Evolutionary conservation across 2,113 vertebrate genomes (phyloP).

Genomic region (Oreochromis spilurus): DNA sequence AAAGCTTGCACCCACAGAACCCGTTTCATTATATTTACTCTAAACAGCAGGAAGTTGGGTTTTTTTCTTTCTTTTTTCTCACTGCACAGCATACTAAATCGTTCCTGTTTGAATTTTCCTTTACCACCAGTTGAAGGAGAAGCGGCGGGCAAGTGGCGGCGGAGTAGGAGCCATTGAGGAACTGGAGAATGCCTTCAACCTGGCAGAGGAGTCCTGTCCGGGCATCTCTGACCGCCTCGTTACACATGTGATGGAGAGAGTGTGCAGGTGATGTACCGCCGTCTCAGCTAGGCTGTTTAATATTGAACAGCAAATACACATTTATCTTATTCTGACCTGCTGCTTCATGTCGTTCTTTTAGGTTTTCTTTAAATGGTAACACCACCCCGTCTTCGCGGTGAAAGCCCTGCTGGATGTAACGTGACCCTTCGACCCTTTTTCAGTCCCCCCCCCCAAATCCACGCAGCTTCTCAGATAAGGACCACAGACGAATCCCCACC

Average conservation of each 20-base stretch:
- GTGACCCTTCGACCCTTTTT: neutral
- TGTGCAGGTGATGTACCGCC: conserved; percentile 78
- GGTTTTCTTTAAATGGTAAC: conserved; percentile 89
- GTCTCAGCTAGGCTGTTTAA: neutral
- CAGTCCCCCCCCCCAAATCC: neutral
- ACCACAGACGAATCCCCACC: conserved; percentile 26
- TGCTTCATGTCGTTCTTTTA: conserved; percentile 20
- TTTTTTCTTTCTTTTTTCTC: neutral
- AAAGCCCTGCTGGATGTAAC: conserved; percentile 51
- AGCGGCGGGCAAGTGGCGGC: conserved; percentile 82
- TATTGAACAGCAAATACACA: neutral
- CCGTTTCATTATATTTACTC: neutral
- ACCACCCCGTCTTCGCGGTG: conserved; percentile 82
- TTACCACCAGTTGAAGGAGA: conserved; percentile 82
- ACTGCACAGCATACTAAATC: accelerated
- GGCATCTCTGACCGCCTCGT: conserved; percentile 93
- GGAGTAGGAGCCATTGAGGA: conserved; percentile 88
- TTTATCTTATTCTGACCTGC: neutral
- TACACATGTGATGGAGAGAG: conserved; percentile 88
- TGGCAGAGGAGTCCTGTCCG: conserved; percentile 90
- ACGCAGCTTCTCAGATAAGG: conserved; percentile 26
- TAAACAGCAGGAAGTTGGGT: accelerated
- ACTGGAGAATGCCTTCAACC: conserved; percentile 94
- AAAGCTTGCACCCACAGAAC: neutral
- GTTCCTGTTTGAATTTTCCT: neutral